Percentiles rank a stretch among this genome's conserved stretches.
These are phyloP conservation scores for Meleagris gallopavo DNA, from an alignment of 2,113 vertebrate species.

Conservation along the genomic window DNA sequence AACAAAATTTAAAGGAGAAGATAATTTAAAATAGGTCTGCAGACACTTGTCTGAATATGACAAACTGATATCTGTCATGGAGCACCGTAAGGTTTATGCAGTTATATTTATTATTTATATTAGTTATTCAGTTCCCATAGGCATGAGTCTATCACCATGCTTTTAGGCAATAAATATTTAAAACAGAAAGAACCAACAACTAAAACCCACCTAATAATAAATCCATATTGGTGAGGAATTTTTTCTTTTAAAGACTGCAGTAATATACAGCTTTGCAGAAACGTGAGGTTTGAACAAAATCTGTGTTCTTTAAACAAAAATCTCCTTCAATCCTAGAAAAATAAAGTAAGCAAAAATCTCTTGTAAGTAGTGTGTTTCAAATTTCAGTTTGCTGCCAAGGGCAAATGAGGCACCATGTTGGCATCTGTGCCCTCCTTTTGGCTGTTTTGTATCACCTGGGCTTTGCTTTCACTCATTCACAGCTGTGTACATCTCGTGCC, in stretches of 20 bases:
- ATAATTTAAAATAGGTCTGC: neutral
- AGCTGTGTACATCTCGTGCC: neutral
- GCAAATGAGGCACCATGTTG: neutral
- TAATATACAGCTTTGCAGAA: neutral
- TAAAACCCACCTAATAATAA: neutral
- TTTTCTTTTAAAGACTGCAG: constrained; percentile 21
- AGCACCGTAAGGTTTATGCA: neutral
- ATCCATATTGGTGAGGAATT: neutral
- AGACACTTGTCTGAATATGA: neutral
- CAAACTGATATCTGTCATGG: neutral
- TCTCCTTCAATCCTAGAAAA: neutral
- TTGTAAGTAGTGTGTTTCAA: neutral
- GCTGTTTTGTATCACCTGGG: neutral
- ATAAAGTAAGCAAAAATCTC: constrained; percentile 12
- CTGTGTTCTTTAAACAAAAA: neutral
- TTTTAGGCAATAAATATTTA: neutral
- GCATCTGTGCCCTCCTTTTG: neutral
- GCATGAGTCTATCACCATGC: neutral
- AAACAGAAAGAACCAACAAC: neutral
- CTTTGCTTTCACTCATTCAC: neutral
- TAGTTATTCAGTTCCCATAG: neutral
- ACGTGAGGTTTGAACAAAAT: constrained; percentile 27
- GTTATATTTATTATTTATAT: neutral
- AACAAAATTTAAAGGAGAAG: neutral
- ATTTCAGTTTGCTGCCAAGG: neutral